These are phyloP conservation scores for Ara ararauna DNA, from an alignment of 2,797 vertebrate species.

Conservation along the genomic window DNA sequence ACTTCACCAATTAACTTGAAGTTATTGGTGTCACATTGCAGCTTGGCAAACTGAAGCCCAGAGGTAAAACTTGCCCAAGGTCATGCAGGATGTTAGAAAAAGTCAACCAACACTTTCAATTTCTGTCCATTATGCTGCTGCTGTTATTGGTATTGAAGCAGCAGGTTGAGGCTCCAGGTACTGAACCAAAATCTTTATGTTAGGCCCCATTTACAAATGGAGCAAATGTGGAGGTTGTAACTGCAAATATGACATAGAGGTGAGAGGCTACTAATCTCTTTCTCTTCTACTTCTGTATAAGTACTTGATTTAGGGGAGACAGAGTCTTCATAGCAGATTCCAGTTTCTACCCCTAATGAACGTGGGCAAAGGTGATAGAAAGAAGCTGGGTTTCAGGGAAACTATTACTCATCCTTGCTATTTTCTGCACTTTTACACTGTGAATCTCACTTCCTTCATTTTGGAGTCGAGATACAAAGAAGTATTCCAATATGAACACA, in stretches of 20 bases:
- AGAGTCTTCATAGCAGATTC: not conserved
- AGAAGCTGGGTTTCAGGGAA: not conserved
- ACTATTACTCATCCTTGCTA: not conserved
- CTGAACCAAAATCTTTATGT: not conserved
- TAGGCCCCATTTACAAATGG: not conserved
- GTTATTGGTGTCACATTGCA: not conserved
- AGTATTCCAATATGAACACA: not conserved
- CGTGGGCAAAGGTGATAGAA: not conserved
- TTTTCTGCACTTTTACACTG: not conserved
- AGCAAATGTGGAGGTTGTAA: not conserved
- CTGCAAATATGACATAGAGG: not conserved
- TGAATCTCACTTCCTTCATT: not conserved
- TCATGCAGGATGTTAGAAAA: not conserved
- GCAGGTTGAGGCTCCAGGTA: not conserved
- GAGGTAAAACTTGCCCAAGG: not conserved
- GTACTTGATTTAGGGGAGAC: not conserved
- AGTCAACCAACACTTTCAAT: not conserved
- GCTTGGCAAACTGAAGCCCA: not conserved
- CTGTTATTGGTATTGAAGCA: not conserved
- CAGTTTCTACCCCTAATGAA: not conserved
- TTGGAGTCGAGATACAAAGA: not conserved
- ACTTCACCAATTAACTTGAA: not conserved
- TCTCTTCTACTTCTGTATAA: not conserved
- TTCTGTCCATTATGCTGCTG: not conserved
- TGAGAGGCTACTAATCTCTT: not conserved